Percentiles rank a stretch among this genome's conserved stretches.
Evolutionary conservation across 2,888 invertebrate genomes (phyloP).

Genomic region (Limulus polyphemus): DNA sequence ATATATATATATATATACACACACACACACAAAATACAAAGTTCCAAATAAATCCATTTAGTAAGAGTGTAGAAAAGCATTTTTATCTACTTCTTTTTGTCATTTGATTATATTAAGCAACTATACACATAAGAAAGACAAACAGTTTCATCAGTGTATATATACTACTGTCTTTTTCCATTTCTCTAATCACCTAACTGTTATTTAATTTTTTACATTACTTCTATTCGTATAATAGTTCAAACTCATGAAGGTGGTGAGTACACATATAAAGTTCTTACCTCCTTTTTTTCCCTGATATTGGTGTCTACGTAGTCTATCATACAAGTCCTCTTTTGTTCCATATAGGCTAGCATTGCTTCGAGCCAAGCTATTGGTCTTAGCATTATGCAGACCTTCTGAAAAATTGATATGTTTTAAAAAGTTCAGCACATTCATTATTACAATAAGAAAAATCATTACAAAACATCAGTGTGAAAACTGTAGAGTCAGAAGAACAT

Average conservation of each 20-base stretch:
- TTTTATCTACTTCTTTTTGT: no score
- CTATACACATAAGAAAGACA: neutral
- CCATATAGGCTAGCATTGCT: constrained; percentile 89
- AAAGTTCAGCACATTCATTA: no score
- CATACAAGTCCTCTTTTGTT: constrained; percentile 83
- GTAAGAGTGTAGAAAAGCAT: no score
- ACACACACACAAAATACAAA: no score
- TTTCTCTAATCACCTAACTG: neutral
- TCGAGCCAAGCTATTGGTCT: constrained; percentile 81
- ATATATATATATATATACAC: no score
- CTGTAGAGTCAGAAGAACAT: no score
- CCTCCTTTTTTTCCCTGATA: constrained; percentile 89
- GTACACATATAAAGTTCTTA: constrained; percentile 22
- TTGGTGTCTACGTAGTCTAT: constrained; percentile 86
- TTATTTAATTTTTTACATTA: constrained; percentile 4
- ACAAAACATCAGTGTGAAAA: no score
- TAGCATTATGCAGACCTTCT: constrained; percentile 66
- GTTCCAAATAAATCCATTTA: no score
- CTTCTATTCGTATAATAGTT: neutral
- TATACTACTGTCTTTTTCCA: constrained; percentile 3
- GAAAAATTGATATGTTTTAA: constrained; percentile 24
- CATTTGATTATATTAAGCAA: no score
- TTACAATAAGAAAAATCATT: no score
- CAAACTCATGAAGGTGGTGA: neutral
- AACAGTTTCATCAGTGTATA: constrained; percentile 5